Evolutionary conservation across 2,113 vertebrate species (phyloP), one percentile per base, ranked within the genome.

Genomic region (Callorhinus ursinus): DNA sequence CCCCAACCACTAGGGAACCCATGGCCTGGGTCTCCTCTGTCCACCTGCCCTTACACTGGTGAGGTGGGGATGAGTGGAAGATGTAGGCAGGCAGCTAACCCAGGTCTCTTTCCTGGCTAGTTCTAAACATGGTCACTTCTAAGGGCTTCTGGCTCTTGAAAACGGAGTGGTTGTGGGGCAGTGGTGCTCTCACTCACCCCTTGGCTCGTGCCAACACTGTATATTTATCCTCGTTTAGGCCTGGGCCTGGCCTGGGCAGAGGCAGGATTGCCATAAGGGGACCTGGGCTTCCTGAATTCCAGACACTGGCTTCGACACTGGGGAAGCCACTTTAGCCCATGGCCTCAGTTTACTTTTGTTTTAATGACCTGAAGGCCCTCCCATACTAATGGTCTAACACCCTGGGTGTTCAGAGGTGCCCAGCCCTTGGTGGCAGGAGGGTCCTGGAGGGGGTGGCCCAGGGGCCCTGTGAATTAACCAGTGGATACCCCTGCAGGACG

Each of bases 31-130:
- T 53, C 5, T 39, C 33, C 24, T 31, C 61, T 19, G 71, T 36
- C 16, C 46, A 5, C 3, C 1, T 2, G n/a, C 19, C 0, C 26
- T 83, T 28, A 57, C 55, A 39, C 1, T 46, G 79, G 2, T 0
- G 0, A 0, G n/a, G 49, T 33, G 4, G 0, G 5, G 12, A 53
- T 15, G 46, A 67, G 31, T 10, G 16, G 77, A n/a, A 55, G 55
- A 77, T 2, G 2, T 22, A 10, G 16, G 55, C 88, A 72, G 57
- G 69, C 10, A 22, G 28, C 5, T 42, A 71, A 7, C 7, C 26
- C 0, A n/a, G 80, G 79, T 28, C 4, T 19, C 33, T 83, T 4
- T 59, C 1, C 31, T 24, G 2, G 1, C 15, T 31, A 92, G 5
- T 24, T 85, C 55, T 57, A 4, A 33, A 84, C 33, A 53, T 71